Percentiles rank a stretch among this genome's conserved stretches.
phyloP scores from a whole-genome alignment of 1,140 invertebrate genomes.

The Temnothorax curvispinosus region DNA sequence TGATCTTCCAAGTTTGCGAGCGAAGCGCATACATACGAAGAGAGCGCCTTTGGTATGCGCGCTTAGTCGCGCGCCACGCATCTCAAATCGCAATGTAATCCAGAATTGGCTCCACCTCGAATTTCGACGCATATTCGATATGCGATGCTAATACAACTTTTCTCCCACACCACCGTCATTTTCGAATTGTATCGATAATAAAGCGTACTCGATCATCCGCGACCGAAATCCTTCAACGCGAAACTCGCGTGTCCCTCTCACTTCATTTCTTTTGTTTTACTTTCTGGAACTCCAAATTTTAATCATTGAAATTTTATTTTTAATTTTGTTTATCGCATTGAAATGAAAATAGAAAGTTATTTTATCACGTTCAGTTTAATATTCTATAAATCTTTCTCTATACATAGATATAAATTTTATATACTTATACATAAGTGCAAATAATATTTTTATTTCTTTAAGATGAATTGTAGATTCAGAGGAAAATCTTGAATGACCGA shows the following conservation, averaged over 20 bases:
- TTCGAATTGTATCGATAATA: neutral
- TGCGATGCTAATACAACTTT: conserved; percentile 41
- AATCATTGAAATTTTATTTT: neutral
- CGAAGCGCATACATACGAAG: conserved; percentile 39
- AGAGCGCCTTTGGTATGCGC: conserved; percentile 38
- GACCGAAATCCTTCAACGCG: neutral
- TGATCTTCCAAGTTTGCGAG: conserved; percentile 46
- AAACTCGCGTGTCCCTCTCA: neutral
- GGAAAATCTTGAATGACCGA: neutral
- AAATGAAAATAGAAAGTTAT: neutral
- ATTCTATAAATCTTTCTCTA: neutral
- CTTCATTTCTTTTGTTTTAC: neutral
- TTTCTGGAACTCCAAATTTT: neutral
- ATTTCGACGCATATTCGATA: conserved; percentile 52
- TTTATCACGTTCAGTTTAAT: neutral
- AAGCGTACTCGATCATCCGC: neutral
- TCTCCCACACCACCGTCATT: conserved; percentile 17
- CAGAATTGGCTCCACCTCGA: conserved; percentile 38
- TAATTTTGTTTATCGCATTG: neutral
- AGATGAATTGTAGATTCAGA: neutral
- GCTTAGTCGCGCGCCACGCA: conserved; percentile 25
- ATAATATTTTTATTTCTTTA: neutral
- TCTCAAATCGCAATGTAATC: conserved; percentile 52
- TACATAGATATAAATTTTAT: too few species aligned
- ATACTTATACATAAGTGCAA: neutral